Evolutionary conservation across 1,140 invertebrate species (phyloP).

Genomic region (Catajapyx aquilonaris): DNA sequence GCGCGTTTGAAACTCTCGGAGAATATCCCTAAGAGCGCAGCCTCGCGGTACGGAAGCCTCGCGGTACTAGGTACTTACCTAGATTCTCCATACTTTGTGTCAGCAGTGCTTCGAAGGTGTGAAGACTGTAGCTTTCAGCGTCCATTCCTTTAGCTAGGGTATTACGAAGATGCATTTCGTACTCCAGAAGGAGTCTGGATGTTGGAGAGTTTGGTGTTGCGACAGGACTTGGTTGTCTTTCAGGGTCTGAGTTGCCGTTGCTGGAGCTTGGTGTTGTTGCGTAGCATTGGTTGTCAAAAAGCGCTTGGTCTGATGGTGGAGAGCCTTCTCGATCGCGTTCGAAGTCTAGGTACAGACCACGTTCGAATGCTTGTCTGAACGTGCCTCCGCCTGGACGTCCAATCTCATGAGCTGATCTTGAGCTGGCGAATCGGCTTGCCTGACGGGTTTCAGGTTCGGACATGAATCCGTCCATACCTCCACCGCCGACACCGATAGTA

Average conservation of each 20-base stretch:
- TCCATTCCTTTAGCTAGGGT: constrained; percentile 87
- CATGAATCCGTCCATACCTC: constrained; percentile 9
- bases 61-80: too few species aligned
- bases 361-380: constrained; percentile 20
- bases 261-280: constrained; percentile 77
- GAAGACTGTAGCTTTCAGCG: constrained; percentile 78
- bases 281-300: constrained; percentile 85
- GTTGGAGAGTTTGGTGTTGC: constrained; percentile 70
- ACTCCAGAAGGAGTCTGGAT: constrained; percentile 65
- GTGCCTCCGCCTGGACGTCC: constrained; percentile 20
- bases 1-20: too few species aligned
- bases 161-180: constrained; percentile 86
- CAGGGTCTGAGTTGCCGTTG: constrained; percentile 71
- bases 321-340: constrained; percentile 55
- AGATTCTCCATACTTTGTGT: constrained; percentile 90
- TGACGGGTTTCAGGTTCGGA: constrained; percentile 9
- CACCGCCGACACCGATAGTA: not conserved
- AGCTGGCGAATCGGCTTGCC: constrained; percentile 19
- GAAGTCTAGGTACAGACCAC: constrained; percentile 57
- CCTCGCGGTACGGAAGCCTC: too few species aligned
- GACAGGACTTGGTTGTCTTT: constrained; percentile 21
- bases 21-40: too few species aligned
- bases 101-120: constrained; percentile 78
- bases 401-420: constrained; percentile 37
- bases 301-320: constrained; percentile 72